Base-by-base conservation (phyloP, 2,113 vertebrate species). In the Dunckerocampus dactyliophorus region DNA sequence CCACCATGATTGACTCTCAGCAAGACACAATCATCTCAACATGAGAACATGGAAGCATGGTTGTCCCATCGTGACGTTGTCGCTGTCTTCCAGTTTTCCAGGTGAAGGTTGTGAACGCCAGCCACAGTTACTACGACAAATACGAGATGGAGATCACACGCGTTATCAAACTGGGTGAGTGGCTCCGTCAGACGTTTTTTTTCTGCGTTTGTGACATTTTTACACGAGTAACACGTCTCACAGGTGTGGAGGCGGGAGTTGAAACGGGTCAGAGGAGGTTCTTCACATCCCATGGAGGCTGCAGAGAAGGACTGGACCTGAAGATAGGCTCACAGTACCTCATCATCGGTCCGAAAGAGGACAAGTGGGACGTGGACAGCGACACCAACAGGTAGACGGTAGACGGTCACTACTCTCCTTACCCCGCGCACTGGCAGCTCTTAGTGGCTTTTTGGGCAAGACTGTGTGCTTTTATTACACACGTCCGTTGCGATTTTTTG, bases 151-250 rank as follows among this genome's bases (percentile, higher is more conserved):
- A 89, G 79, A 85, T 92, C 52, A 77, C 68, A 2, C 72, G 64
- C 53, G 57, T 89, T 12, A 85, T 92, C 52, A 91, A 92, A 70
- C 81, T 90, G 61, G 89, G 89, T 90, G 71, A 76, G 82, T 65
- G n/a, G 0, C 0, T 28, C 8, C 11, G 2, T n/a, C 8, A 0
- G 13, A 3, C 22, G 20, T 47, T 20, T 48, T 28, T 20, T 4
- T 37, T 37, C 31, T 8, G 31, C 31, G 7, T 34, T 34, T 34
- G 31, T 7, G 31, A 7, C 3, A 34, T 34, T 34, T 34, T 8
- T 8, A 34, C 31, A 34, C 31, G 31, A 34, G 31, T 34, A 34
- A 34, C 7, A 8, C 6, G 7, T 34, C 22, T 0, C 22, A 0
- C 56, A 92, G 90, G 89, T 15, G 43, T 65, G 42, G 89, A 92